Conservation (phyloP, 1,140 invertebrate species). For the Bombus confusus region DNA sequence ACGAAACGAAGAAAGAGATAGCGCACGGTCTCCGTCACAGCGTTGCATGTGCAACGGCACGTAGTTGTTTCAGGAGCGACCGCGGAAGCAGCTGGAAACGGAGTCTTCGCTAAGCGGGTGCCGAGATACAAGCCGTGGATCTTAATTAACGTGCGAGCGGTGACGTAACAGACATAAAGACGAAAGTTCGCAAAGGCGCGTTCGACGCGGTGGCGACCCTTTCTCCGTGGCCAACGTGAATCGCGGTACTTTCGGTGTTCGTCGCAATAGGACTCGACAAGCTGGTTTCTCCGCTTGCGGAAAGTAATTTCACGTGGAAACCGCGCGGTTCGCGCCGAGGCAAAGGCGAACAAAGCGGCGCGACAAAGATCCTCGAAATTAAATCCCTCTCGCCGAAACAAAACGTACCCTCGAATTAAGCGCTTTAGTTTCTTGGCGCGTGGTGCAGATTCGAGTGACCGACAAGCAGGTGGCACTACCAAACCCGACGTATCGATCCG, state of each 20-base stretch:
- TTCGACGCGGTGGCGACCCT: neutral
- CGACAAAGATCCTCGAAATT: neutral
- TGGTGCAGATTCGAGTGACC: too few relatives aligned
- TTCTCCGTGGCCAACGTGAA: conserved; percentile 8
- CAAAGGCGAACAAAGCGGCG: neutral
- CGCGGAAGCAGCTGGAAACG: too few relatives aligned
- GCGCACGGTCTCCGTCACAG: too few relatives aligned
- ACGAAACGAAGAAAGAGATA: neutral
- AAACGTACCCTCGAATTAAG: neutral
- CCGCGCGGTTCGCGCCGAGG: neutral
- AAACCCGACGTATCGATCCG: too few relatives aligned
- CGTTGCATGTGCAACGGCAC: too few relatives aligned
- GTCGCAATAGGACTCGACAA: conserved; percentile 55
- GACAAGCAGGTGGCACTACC: too few relatives aligned
- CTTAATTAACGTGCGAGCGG: conserved; percentile 41
- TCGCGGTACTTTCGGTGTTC: neutral
- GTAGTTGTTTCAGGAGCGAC: too few relatives aligned
- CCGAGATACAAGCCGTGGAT: neutral
- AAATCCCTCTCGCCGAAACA: neutral
- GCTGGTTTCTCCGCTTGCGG: neutral
- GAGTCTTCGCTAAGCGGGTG: too few relatives aligned
- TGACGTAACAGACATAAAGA: neutral
- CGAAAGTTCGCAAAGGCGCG: conserved; percentile 10
- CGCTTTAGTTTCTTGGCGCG: neutral
- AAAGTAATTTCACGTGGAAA: neutral